A percentile compares a stretch with the other conserved stretches of the same genome.
Evolutionary conservation across 2,113 vertebrate genomes (phyloP).

Genomic region (Prinia subflava): DNA sequence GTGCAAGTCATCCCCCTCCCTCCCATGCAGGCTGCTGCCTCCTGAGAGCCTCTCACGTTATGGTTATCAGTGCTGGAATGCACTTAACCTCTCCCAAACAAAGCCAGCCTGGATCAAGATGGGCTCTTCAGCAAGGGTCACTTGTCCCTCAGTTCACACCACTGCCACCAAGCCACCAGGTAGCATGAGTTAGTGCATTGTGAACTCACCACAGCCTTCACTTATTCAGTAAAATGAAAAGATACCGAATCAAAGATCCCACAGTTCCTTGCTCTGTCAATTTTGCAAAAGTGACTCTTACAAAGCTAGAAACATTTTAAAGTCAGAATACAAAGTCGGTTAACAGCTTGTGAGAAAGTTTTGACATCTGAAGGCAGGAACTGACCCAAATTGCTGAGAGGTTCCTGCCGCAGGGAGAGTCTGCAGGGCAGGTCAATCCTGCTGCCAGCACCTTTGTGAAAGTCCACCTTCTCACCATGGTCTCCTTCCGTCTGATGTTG

Average conservation of each 20-base stretch:
- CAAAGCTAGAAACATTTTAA: neutral
- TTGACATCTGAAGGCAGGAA: neutral
- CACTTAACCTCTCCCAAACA: slow-evolving; percentile 3
- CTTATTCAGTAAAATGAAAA: neutral
- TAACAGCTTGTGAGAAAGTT: neutral
- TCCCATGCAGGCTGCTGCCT: neutral
- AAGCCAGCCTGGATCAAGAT: neutral
- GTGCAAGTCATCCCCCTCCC: neutral
- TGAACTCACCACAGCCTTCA: neutral
- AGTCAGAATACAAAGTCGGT: neutral
- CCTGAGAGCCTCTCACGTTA: slow-evolving; percentile 7
- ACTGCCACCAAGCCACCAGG: neutral
- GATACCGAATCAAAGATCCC: neutral
- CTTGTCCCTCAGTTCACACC: neutral
- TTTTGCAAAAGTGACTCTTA: neutral
- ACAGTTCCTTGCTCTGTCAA: neutral
- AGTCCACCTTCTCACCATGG: fast-evolving
- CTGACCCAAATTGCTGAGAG: neutral
- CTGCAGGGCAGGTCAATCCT: neutral
- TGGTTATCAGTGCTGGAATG: neutral
- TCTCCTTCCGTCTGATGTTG: neutral
- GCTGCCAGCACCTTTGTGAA: neutral
- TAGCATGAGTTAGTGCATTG: neutral
- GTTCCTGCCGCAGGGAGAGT: neutral
- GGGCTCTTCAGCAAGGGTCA: neutral